Conservation (phyloP, 2,113 vertebrate species). For the Pseudonaja textilis region DNA sequence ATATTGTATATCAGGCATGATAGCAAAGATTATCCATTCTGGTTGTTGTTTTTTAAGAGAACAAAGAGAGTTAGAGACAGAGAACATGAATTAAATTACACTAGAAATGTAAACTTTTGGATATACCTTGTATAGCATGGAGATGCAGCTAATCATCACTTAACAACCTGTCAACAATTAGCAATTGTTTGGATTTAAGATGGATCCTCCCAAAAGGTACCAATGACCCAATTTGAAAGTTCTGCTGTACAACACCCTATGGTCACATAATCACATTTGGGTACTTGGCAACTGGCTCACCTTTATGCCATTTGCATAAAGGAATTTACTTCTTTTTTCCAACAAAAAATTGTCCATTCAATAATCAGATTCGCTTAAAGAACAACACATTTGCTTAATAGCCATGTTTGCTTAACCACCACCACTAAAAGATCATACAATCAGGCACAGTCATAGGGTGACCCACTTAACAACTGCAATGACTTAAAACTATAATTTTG, state of each 20-base stretch:
- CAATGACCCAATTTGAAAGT: background rate
- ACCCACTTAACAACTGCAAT: background rate
- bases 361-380: background rate
- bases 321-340: background rate
- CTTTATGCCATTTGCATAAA: background rate
- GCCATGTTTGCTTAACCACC: background rate
- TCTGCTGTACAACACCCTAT: background rate
- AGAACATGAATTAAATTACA: background rate
- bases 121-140: background rate
- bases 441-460: background rate
- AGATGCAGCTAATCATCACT: background rate
- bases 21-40: background rate
- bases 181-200: background rate
- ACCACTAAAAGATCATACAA: background rate
- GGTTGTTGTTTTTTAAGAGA: background rate
- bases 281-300: background rate
- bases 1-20: background rate
- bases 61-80: background rate
- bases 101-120: background rate
- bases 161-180: background rate
- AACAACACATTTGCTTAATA: background rate
- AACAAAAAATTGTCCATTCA: background rate
- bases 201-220: background rate
- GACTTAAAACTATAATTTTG: background rate
- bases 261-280: background rate